These are phyloP conservation scores for Tragelaphus scriptus DNA, from an alignment of 2,113 vertebrate genomes.

Conservation along the genomic window DNA sequence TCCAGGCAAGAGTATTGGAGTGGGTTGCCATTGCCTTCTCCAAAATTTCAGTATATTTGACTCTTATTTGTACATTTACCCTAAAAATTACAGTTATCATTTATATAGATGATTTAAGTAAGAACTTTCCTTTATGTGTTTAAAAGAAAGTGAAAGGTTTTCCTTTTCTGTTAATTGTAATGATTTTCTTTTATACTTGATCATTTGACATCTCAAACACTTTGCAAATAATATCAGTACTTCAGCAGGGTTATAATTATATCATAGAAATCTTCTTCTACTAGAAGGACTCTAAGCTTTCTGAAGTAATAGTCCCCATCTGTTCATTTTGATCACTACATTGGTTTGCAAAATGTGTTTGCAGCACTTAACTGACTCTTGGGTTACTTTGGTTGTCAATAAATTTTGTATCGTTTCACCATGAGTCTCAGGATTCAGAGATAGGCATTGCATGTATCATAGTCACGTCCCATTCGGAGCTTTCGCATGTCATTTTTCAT, in stretches of 20 bases:
- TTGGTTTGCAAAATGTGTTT: neutral
- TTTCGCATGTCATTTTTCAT: neutral
- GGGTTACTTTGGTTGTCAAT: neutral
- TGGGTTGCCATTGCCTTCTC: no score
- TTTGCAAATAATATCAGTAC: neutral
- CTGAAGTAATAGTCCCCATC: neutral
- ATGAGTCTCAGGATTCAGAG: neutral
- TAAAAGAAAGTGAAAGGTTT: neutral
- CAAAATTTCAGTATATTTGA: neutral
- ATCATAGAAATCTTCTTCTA: neutral
- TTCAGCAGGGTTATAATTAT: neutral
- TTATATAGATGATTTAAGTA: neutral
- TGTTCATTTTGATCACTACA: neutral
- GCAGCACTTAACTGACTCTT: neutral
- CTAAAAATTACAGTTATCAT: neutral
- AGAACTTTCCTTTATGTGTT: neutral
- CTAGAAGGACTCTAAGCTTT: neutral
- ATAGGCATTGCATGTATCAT: neutral
- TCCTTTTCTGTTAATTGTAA: neutral
- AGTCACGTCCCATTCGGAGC: neutral
- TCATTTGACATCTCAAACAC: neutral
- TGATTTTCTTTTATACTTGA: neutral
- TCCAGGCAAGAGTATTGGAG: no score
- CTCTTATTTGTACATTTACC: neutral
- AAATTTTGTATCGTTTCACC: neutral